Evolutionary conservation across 1,140 invertebrate species (phyloP).

Genomic region (silkworm (Bombyx mori)): ASM3026992v2 NC_085118.1:9994001-9994500

Average conservation of each 20-base stretch:
- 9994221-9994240: conserved; percentile 68
- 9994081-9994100: conserved; percentile 73
- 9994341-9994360: conserved; percentile 82
- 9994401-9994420: conserved; percentile 74
- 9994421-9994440: conserved; percentile 64
- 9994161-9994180: conserved; percentile 71
- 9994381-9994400: conserved; percentile 71
- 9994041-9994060: conserved; percentile 82
- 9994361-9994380: conserved; percentile 78
- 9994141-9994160: conserved; percentile 74
- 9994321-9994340: conserved; percentile 83
- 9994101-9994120: conserved; percentile 74
- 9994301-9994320: conserved; percentile 72
- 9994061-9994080: conserved; percentile 77
- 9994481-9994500: too few relatives aligned
- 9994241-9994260: conserved; percentile 66
- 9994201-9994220: conserved; percentile 71
- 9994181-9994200: conserved; percentile 72
- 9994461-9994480: too few relatives aligned
- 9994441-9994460: background rate
- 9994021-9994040: conserved; percentile 79
- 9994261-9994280: conserved; percentile 60
- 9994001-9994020: conserved; percentile 79
- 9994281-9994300: conserved; percentile 68
- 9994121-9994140: conserved; percentile 76